Percentiles rank a stretch among this genome's conserved stretches.
Conservation (phyloP, 2,797 vertebrate species). For the Lophius americanus region DNA sequence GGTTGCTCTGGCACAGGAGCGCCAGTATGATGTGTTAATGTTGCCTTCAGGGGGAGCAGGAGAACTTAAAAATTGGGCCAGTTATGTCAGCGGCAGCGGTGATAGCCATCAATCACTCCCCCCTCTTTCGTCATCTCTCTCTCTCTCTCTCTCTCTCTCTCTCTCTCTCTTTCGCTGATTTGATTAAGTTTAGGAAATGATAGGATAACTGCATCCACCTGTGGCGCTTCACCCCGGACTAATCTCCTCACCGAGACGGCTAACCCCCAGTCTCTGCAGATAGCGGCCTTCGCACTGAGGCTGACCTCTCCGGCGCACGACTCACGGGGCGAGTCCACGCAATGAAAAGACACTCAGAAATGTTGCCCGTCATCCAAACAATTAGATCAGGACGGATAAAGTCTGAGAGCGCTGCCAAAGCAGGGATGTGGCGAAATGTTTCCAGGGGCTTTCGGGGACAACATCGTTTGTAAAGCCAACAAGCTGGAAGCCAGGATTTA, state of each 20-base stretch:
- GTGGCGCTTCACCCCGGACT: constrained; percentile 55
- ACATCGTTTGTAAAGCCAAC: constrained; percentile 21
- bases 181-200: constrained; percentile 74
- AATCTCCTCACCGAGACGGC: constrained; percentile 60
- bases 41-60: constrained; percentile 26
- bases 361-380: constrained; percentile 29
- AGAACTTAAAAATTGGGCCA: constrained; percentile 40
- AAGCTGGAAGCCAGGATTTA: constrained; percentile 2
- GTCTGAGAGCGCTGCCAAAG: constrained; percentile 15
- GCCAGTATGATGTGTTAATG: neutral
- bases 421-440: constrained; percentile 11
- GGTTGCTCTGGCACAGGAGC: constrained; percentile 26
- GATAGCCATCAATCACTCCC: constrained; percentile 33
- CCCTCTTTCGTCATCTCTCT: constrained; percentile 21
- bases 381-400: constrained; percentile 27
- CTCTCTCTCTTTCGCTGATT: constrained; percentile 53
- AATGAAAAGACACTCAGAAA: constrained; percentile 17
- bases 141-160: constrained; percentile 25
- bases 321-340: constrained; percentile 11
- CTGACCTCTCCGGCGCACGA: constrained; percentile 53
- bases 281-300: constrained; percentile 45
- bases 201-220: constrained; percentile 70
- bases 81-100: constrained; percentile 1
- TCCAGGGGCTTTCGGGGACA: constrained; percentile 16
- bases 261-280: constrained; percentile 67